Percentiles rank a stretch among this genome's conserved stretches.
phyloP scores from a whole-genome alignment of 2,797 vertebrate genomes.

The Lacerta viridis region DNA sequence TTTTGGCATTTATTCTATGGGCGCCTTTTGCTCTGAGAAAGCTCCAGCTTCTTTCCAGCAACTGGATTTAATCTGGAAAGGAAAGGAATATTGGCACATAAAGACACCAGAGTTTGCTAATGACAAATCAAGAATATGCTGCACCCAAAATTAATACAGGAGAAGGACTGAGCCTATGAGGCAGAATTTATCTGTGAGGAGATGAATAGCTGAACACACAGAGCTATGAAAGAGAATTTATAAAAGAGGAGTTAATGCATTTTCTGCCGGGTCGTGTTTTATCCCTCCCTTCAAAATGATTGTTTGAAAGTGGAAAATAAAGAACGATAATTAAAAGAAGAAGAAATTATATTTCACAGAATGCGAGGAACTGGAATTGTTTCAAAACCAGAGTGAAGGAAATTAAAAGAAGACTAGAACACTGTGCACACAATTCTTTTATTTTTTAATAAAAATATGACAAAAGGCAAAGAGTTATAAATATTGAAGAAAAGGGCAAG shows the following conservation, averaged over 20 bases:
- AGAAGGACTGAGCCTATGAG: not conserved
- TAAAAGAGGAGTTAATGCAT: slow-evolving; percentile 20
- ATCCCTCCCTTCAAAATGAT: not conserved
- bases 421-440: not conserved
- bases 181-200: slow-evolving; percentile 8
- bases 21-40: not conserved
- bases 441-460: not conserved
- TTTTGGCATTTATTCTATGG: not conserved
- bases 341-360: slow-evolving; percentile 8
- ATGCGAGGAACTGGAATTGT: slow-evolving; percentile 9
- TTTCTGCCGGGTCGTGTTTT: not conserved
- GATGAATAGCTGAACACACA: not conserved
- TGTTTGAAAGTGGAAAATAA: slow-evolving; percentile 15
- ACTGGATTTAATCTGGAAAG: not conserved
- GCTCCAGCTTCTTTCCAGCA: not conserved
- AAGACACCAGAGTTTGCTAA: slow-evolving; percentile 5
- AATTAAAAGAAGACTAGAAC: not conserved
- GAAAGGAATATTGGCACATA: not conserved
- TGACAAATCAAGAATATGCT: not conserved
- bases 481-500: slow-evolving; percentile 14
- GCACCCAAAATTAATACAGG: not conserved
- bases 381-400: slow-evolving; percentile 6
- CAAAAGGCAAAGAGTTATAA: not conserved
- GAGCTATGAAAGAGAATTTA: not conserved
- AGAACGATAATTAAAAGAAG: slow-evolving; percentile 45